Percentiles rank a stretch among this genome's conserved stretches.
Evolutionary conservation across 2,113 vertebrate genomes (phyloP).

Genomic region (Nycticryphes semicollaris): DNA sequence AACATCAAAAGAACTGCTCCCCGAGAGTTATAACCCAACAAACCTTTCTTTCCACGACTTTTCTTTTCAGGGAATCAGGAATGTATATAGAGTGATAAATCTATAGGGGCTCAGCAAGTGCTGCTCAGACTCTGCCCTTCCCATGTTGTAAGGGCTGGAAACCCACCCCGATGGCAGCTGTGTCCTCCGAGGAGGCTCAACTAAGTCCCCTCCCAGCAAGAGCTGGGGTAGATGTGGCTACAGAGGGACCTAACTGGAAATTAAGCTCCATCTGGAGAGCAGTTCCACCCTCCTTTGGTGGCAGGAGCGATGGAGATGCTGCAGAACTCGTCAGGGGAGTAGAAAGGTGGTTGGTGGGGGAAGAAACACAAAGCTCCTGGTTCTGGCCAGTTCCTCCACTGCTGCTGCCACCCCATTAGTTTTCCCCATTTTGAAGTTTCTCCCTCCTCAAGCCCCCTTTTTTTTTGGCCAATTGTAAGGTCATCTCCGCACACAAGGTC

Average conservation of each 20-base stretch:
- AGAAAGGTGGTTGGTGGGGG: neutral
- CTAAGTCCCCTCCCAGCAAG: neutral
- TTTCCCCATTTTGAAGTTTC: accelerated
- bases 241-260: neutral
- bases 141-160: neutral
- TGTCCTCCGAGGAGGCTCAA: neutral
- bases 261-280: neutral
- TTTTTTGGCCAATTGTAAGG: neutral
- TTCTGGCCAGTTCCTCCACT: neutral
- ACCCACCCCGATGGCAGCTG: accelerated
- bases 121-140: neutral
- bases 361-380: neutral
- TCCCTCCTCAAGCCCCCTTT: no score
- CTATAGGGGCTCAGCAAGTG: neutral
- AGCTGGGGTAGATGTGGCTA: accelerated
- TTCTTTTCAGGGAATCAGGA: neutral
- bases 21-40: accelerated
- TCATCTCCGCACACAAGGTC: accelerated
- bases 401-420: neutral
- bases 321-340: neutral
- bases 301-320: neutral
- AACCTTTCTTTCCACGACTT: neutral
- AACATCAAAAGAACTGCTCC: accelerated
- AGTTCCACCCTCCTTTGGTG: neutral
- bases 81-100: neutral